Conservation (phyloP, 92 coral and sea anemone genomes). For the Epizoanthus stellaris region DNA sequence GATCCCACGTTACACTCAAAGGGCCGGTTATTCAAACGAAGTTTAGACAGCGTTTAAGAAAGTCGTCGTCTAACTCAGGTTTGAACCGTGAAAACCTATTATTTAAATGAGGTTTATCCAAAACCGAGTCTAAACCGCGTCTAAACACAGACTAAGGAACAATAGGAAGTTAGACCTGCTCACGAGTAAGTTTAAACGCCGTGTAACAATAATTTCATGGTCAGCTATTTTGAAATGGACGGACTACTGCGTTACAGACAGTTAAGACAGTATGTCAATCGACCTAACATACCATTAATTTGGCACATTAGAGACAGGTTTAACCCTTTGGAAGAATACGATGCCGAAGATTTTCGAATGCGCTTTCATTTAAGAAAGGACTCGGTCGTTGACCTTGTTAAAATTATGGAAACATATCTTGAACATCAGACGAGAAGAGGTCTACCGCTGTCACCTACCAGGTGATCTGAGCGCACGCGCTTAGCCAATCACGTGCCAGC, state of each 20-base stretch:
- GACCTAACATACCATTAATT: conserved; percentile 11
- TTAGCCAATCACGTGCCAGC: too few species aligned
- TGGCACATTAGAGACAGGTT: conserved; percentile 49
- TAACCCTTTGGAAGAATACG: conserved; percentile 28
- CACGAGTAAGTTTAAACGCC: conserved; percentile 33
- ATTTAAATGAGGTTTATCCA: background rate
- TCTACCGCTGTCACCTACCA: too few species aligned
- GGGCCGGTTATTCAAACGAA: too few species aligned
- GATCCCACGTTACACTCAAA: too few species aligned
- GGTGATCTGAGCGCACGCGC: too few species aligned
- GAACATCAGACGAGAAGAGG: conserved; percentile 37
- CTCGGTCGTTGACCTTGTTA: too few species aligned
- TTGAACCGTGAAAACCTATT: background rate
- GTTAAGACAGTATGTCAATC: conserved; percentile 36
- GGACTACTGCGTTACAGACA: conserved; percentile 40
- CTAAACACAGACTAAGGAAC: conserved; percentile 38
- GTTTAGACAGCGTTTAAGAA: too few species aligned
- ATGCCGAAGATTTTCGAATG: background rate
- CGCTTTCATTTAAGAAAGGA: too few species aligned
- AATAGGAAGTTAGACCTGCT: conserved; percentile 46
- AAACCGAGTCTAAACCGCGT: conserved; percentile 22
- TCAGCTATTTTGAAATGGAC: conserved; percentile 46
- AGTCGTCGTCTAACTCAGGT: background rate
- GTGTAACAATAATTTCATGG: conserved; percentile 3
- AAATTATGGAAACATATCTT: background rate